Evolutionary conservation across 2,113 vertebrate genomes (phyloP).

Genomic region (Prinia subflava): DNA sequence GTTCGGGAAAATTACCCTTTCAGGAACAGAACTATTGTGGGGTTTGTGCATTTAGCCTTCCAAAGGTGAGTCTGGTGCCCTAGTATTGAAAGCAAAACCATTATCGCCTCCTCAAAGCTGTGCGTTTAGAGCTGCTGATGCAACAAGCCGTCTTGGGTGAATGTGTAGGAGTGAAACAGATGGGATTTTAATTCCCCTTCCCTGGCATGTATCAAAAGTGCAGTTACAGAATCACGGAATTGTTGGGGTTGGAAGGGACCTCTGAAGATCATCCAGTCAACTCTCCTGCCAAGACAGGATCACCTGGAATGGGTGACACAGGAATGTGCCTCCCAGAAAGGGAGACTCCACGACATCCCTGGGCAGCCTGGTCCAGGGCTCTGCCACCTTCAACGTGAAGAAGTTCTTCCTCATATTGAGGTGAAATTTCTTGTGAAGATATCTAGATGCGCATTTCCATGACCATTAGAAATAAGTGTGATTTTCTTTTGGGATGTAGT

Average conservation of each 20-base stretch:
- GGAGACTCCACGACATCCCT: neutral
- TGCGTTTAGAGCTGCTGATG: neutral
- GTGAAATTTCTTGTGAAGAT: neutral
- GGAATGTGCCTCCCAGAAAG: neutral
- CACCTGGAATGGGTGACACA: neutral
- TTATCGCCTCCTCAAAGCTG: neutral
- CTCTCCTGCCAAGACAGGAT: neutral
- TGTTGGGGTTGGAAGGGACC: neutral
- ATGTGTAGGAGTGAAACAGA: neutral
- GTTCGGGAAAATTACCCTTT: neutral
- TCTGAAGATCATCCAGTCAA: neutral
- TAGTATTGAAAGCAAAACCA: neutral
- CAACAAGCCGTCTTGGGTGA: neutral
- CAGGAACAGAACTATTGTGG: rapidly evolving
- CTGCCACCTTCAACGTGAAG: neutral
- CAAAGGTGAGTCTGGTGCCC: neutral
- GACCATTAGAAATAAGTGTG: neutral
- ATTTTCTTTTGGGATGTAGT: neutral
- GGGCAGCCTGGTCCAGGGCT: neutral
- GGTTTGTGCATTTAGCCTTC: neutral
- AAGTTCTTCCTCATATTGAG: neutral
- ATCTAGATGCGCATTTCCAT: neutral
- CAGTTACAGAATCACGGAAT: neutral
- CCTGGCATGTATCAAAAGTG: neutral
- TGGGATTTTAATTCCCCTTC: neutral